Evolutionary conservation across 2,888 invertebrate species (phyloP).

Genomic region (Suillia variegata): DNA sequence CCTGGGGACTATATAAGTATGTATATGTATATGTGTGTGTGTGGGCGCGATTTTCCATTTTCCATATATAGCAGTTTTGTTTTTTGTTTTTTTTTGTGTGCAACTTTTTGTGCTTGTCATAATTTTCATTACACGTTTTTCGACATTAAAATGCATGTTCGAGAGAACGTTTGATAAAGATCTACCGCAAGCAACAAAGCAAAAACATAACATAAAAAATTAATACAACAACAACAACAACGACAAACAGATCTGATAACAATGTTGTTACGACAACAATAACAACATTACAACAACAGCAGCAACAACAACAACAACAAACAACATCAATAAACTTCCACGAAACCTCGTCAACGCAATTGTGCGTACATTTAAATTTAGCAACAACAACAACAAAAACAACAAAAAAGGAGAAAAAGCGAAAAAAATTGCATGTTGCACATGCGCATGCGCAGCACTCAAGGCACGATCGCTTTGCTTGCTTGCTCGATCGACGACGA

Average conservation of each 20-base stretch:
- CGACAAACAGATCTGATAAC: conserved; percentile 49
- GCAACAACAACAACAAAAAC: too few relatives aligned
- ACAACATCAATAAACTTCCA: conserved; percentile 1
- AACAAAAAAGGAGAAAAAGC: too few relatives aligned
- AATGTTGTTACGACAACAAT: conserved; percentile 34
- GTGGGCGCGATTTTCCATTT: conserved; percentile 46
- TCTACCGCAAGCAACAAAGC: conserved; percentile 29
- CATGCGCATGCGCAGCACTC: neutral
- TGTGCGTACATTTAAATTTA: conserved; percentile 2
- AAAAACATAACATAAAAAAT: conserved; percentile 28
- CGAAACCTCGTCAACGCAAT: neutral
- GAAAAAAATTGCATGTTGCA: conserved; percentile 17
- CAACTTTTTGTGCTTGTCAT: conserved; percentile 52
- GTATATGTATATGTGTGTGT: conserved; percentile 26
- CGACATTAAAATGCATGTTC: conserved; percentile 30
- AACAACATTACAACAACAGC: conserved; percentile 27
- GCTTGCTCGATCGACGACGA: too few relatives aligned
- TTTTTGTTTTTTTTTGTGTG: neutral
- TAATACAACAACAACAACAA: conserved; percentile 31
- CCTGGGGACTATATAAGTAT: too few relatives aligned
- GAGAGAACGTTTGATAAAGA: conserved; percentile 47
- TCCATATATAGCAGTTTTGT: too few relatives aligned
- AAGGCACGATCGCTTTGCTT: too few relatives aligned
- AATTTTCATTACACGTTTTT: conserved; percentile 49
- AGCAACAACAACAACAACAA: conserved; percentile 14